phyloP scores from a whole-genome alignment of 2,888 invertebrate genomes.

The Cylindroiulus punctatus region DNA sequence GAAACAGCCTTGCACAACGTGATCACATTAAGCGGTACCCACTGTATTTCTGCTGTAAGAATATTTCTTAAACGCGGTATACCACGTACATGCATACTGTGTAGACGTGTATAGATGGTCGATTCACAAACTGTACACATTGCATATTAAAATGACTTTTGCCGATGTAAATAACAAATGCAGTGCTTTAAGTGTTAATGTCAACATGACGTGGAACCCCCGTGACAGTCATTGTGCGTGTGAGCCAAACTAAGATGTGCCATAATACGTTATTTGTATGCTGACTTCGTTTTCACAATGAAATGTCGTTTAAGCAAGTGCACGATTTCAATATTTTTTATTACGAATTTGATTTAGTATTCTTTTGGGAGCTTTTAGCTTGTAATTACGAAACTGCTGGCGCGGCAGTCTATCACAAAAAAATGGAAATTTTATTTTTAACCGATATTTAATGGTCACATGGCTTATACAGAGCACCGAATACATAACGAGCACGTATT shows the following conservation, averaged over 20 bases:
- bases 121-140: too few species aligned
- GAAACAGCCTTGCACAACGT: too few species aligned
- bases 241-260: neutral
- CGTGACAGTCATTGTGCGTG: too few species aligned
- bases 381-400: neutral
- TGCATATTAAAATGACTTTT: too few species aligned
- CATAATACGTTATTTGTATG: neutral
- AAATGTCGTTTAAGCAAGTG: neutral
- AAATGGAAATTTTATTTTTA: slow-evolving; percentile 6
- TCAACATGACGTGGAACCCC: too few species aligned
- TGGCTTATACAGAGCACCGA: neutral
- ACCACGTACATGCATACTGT: too few species aligned
- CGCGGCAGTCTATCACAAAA: neutral
- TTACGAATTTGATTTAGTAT: slow-evolving; percentile 26
- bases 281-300: neutral
- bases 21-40: too few species aligned
- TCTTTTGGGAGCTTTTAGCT: neutral
- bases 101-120: too few species aligned
- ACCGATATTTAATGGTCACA: neutral
- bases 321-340: neutral
- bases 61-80: too few species aligned
- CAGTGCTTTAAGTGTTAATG: too few species aligned
- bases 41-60: too few species aligned
- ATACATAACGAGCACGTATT: neutral
- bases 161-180: too few species aligned